Percentiles rank a stretch among this genome's conserved stretches.
Conservation (phyloP, 2,888 invertebrate genomes). For the Drosophila formosana region DNA sequence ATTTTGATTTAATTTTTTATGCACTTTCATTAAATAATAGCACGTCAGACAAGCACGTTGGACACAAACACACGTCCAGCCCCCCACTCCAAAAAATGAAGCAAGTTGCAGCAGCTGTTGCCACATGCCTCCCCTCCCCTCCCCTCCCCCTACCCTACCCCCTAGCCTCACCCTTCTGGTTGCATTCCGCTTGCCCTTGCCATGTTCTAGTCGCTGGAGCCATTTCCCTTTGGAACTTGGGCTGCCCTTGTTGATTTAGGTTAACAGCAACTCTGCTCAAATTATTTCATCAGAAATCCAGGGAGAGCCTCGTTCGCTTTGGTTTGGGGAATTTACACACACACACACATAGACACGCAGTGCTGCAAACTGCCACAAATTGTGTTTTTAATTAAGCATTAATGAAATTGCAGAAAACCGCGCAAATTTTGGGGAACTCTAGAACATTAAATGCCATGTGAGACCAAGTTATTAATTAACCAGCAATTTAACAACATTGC, state of each 20-base stretch:
- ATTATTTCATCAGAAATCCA: conserved; percentile 56
- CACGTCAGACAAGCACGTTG: conserved; percentile 31
- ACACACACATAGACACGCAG: conserved; percentile 8
- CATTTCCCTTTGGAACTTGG: conserved; percentile 38
- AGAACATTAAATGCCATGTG: background rate
- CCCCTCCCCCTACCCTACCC: no score
- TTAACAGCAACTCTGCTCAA: conserved; percentile 37
- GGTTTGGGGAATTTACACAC: conserved; percentile 40
- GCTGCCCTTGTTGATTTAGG: conserved; percentile 65
- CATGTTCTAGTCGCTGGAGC: background rate
- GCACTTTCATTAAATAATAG: conserved; percentile 64
- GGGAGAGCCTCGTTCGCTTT: conserved; percentile 29
- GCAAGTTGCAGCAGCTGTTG: conserved; percentile 49
- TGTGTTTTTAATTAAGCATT: conserved; percentile 57
- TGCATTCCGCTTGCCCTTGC: no score
- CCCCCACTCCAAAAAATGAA: background rate
- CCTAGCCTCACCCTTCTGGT: no score
- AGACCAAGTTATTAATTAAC: no score
- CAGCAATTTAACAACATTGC: no score
- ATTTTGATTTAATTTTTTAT: conserved; percentile 69
- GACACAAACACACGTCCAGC: conserved; percentile 9
- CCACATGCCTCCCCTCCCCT: no score
- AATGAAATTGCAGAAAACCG: conserved; percentile 24
- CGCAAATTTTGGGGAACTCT: background rate
- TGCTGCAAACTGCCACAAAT: conserved; percentile 11